Conservation (phyloP, 2,888 invertebrate genomes). For the Darwinula stevensoni region DNA sequence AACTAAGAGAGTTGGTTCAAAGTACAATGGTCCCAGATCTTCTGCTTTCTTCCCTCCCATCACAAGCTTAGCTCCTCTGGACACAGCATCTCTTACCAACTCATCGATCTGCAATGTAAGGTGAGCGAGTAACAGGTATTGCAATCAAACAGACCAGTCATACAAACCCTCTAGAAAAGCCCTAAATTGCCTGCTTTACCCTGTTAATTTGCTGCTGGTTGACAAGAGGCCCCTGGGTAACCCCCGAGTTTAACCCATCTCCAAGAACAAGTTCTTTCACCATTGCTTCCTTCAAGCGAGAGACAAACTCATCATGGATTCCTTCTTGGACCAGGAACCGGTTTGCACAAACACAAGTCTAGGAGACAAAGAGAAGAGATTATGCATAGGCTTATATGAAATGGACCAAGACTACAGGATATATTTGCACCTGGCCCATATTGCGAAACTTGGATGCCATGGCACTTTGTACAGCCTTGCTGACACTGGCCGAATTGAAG, state of each 20-base stretch:
- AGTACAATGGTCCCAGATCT: constrained; percentile 43
- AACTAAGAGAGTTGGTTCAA: constrained; percentile 59
- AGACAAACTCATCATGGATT: constrained; percentile 47
- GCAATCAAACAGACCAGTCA: background rate
- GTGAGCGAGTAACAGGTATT: background rate
- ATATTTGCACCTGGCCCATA: constrained; percentile 35
- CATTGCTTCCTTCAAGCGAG: constrained; percentile 33
- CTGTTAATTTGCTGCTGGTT: constrained; percentile 56
- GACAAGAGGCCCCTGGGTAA: constrained; percentile 69
- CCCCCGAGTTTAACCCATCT: constrained; percentile 34
- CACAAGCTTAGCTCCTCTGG: constrained; percentile 44
- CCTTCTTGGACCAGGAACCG: constrained; percentile 50
- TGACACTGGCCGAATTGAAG: constrained; percentile 64
- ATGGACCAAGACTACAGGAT: background rate
- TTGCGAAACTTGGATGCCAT: constrained; percentile 81
- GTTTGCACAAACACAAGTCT: constrained; percentile 87
- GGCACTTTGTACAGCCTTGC: constrained; percentile 52
- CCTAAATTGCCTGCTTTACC: constrained; percentile 16
- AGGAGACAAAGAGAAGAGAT: no score
- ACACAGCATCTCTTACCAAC: constrained; percentile 55
- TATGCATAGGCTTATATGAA: constrained; percentile 10
- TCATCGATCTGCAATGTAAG: constrained; percentile 26
- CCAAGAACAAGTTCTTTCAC: constrained; percentile 39
- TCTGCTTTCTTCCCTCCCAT: constrained; percentile 39
- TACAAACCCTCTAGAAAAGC: no score